These are phyloP conservation scores for Oxytorus armatus DNA, from an alignment of 2,888 invertebrate genomes.

Conservation along the genomic window DNA sequence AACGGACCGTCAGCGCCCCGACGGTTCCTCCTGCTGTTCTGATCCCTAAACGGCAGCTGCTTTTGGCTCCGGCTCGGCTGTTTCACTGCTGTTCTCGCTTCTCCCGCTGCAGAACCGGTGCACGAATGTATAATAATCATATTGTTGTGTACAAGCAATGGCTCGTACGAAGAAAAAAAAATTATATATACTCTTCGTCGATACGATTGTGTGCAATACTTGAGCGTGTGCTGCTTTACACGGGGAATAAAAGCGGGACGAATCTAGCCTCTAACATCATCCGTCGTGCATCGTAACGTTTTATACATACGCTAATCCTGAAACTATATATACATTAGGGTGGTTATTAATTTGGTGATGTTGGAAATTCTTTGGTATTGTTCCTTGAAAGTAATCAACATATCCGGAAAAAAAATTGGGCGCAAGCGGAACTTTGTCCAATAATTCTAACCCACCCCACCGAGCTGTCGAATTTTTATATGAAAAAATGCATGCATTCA, in stretches of 20 bases:
- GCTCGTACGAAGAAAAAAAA: slow-evolving; percentile 38
- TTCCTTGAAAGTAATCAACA: too few relatives aligned
- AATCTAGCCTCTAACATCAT: slow-evolving; percentile 30
- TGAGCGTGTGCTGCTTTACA: slow-evolving; percentile 59
- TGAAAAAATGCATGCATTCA: too few relatives aligned
- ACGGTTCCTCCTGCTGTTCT: slow-evolving; percentile 67
- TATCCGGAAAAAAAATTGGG: too few relatives aligned
- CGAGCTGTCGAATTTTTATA: too few relatives aligned
- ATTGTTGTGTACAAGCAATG: slow-evolving; percentile 72
- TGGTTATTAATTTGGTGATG: too few relatives aligned
- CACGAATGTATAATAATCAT: slow-evolving; percentile 80
- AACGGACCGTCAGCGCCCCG: slow-evolving; percentile 63
- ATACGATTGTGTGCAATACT: slow-evolving; percentile 17
- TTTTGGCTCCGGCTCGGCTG: slow-evolving; percentile 58
- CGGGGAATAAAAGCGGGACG: slow-evolving; percentile 56
- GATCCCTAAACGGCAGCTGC: slow-evolving; percentile 71
- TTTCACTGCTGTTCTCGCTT: slow-evolving; percentile 52
- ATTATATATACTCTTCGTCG: slow-evolving; percentile 10
- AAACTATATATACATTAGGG: not conserved
- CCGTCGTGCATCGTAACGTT: not conserved
- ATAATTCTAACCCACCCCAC: too few relatives aligned
- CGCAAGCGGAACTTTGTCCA: too few relatives aligned
- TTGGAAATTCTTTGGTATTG: too few relatives aligned
- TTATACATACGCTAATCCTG: slow-evolving; percentile 1
- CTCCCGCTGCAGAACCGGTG: slow-evolving; percentile 70